phyloP scores from a whole-genome alignment of 2,888 invertebrate species.

The Candidula unifasciata region DNA sequence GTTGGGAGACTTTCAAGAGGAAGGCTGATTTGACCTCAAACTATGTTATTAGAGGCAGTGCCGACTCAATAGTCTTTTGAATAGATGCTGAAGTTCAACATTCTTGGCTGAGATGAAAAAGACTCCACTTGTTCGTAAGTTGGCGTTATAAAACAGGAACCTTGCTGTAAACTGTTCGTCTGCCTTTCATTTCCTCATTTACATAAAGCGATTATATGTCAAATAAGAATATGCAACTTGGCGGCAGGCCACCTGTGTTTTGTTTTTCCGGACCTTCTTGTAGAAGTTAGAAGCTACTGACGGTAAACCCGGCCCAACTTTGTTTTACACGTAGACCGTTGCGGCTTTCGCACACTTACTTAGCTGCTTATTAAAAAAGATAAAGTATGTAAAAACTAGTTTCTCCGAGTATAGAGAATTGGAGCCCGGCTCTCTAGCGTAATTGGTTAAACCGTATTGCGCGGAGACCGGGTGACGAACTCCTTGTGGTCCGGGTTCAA shows the following conservation, averaged over 20 bases:
- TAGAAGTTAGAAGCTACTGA: no score
- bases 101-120: neutral
- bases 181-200: constrained; percentile 21
- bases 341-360: no score
- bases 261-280: neutral
- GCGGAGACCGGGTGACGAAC: no score
- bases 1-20: constrained; percentile 5
- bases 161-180: neutral
- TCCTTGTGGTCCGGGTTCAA: no score
- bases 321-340: no score
- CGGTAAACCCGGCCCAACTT: no score
- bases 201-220: neutral
- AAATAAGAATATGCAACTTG: neutral
- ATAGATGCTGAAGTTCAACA: constrained; percentile 31
- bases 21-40: constrained; percentile 19
- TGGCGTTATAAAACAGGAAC: constrained; percentile 12
- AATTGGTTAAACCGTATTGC: no score
- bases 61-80: constrained; percentile 21
- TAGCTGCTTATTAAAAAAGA: no score
- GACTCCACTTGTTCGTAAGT: constrained; percentile 5
- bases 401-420: no score
- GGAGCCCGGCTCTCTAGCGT: no score
- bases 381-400: no score
- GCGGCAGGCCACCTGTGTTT: neutral
- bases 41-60: constrained; percentile 28